Base-by-base conservation (phyloP, 2,888 invertebrate genomes). In the Cephus rjabovi region DNA sequence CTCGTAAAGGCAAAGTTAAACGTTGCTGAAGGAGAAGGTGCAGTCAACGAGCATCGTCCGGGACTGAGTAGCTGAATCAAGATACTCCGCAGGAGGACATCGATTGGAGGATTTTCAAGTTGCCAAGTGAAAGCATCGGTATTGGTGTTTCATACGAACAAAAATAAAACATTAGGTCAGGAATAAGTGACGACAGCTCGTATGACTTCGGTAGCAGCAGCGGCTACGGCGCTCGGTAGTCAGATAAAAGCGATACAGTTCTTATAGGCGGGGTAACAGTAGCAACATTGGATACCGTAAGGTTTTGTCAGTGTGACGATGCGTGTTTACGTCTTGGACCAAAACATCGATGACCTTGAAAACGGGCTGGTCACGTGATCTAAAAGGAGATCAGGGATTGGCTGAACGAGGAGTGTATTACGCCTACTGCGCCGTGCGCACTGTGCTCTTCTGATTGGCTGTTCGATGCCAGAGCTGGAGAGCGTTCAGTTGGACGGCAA, bases 291-390 rank as follows among this genome's bases (percentile, higher is more conserved):
- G 12, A 34, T 71, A 34, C 71, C 71, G 71, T 71, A 71, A 3
- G 12, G 56, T 71, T 71, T 71, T 34, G 71, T 71, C 12, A 71
- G 71, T 71, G 71, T 71, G 71, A 33, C 71, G 71, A 75, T 75
- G 75, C 82, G 80, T 85, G 89, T 89, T 89, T 88, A 89, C 86
- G 82, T 85, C 82, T 81, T 78, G 81, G 84, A 89, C 87, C 90
- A 91, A 89, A 91, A 91, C 90, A 91, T 85, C 86, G 86, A 88
- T 91, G 91, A 91, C 91, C 91, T 91, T 91, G 91, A 91, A 89
- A 87, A 81, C 77, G 79, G 81, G 81, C 33, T 31, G 78, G 82
- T 90, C 88, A 89, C 88, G 88, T 89, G 89, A 90, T 84, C 79
- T 73, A 75, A 70, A 69, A 75, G 76, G 71, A 56, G 77, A 68